Conservation (phyloP, 2,797 vertebrate species). For the Tragopan temminckii region DNA sequence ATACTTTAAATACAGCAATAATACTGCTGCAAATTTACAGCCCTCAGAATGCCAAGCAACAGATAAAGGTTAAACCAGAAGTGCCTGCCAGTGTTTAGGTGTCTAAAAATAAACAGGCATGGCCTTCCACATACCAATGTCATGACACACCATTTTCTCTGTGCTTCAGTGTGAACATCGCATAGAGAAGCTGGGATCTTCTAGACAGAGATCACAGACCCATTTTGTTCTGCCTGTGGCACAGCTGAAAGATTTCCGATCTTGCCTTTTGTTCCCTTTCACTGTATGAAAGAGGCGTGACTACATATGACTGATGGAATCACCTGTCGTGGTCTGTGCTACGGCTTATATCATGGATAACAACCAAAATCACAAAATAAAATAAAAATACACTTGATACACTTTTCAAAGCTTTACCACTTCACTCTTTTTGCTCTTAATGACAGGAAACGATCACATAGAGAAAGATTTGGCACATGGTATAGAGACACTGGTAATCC, state of each 20-base stretch:
- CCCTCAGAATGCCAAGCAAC: slow-evolving; percentile 47
- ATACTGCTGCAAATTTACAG: slow-evolving; percentile 26
- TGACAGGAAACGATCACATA: neutral
- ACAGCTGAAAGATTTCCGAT: neutral
- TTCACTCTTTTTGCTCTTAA: neutral
- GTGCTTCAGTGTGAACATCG: slow-evolving; percentile 22
- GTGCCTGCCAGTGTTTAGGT: slow-evolving; percentile 49
- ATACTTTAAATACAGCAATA: slow-evolving; percentile 43
- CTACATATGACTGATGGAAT: neutral
- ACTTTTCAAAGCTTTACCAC: neutral
- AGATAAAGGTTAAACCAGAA: slow-evolving; percentile 74
- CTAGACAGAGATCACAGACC: neutral
- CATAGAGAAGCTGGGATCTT: neutral
- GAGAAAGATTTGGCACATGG: neutral
- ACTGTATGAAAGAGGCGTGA: neutral
- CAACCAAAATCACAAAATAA: neutral
- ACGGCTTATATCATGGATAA: neutral
- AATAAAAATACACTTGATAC: neutral
- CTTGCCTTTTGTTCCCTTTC: neutral
- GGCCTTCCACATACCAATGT: slow-evolving; percentile 47
- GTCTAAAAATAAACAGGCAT: slow-evolving; percentile 70
- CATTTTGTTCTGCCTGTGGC: neutral
- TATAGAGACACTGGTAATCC: neutral
- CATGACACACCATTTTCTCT: slow-evolving; percentile 47
- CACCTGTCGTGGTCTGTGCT: neutral